Base-by-base conservation (phyloP, 2,888 invertebrate genomes). In the Frankliniella fusca region DNA sequence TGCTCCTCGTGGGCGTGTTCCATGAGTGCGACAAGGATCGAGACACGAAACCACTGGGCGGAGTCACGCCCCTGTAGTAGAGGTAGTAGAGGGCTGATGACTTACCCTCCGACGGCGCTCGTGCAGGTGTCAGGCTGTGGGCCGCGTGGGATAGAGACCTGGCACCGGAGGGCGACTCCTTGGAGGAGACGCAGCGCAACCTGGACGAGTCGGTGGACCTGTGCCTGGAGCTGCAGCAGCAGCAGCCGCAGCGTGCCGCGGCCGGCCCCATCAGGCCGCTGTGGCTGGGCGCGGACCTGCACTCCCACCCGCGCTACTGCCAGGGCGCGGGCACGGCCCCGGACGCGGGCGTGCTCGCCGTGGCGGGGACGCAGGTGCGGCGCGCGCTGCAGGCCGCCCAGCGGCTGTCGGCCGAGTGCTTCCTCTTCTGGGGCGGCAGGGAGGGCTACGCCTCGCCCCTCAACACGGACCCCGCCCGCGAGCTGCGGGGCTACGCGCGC, bases 201-300 rank as follows among this genome's bases (percentile, higher is more conserved):
- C 90, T 91, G 88, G 93, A 93, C 83, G 91, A 92, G 82, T 88
- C 92, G 0, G 87, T 88, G 0, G 92, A 92, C 83, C 90, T 90
- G 80, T 89, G 92, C 0, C 88, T 88, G 82, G 91, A 92, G 84
- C 86, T 92, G 84, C 89, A 89, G 84, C 90, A 90, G 85, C 88
- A 90, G 84, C 23, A n/a, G 23, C 70, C 38, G 38, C 38, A 5
- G 38, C 38, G 38, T 38, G 61, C 11, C 61, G 15, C 18, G 8
- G 70, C 11, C 3, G 90, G 89, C 79, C 91, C 92, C 2, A 87
- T 92, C 79, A 91, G 91, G 86, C 86, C 91, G 81, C 86, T 93
- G 83, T 93, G 93, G 93, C 87, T 92, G 3, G 92, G 92, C 0
- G 91, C 92, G 12, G 92, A 93, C 85, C 87, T 93, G 82, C 92